Evolutionary conservation across 2,797 vertebrate species (phyloP).

Genomic region (Gallinago solitaria): DNA sequence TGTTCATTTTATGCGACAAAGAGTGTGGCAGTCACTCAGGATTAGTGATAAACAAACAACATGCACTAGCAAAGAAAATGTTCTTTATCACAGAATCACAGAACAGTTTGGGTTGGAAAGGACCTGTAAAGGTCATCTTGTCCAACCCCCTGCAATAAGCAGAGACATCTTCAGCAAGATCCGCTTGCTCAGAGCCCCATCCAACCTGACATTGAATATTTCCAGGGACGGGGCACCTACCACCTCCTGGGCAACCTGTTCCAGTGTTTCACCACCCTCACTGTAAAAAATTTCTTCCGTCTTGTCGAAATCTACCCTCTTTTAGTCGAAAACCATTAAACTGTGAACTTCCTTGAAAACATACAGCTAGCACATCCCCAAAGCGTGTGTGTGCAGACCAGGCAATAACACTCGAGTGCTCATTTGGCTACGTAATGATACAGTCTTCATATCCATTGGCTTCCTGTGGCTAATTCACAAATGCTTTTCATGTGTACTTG

Average conservation of each 20-base stretch:
- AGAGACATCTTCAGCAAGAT: neutral
- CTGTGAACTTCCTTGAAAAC: neutral
- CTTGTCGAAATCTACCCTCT: neutral
- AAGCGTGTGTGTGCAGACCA: neutral
- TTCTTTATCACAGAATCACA: neutral
- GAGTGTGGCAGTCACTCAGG: neutral
- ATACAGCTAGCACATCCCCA: neutral
- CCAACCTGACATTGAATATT: neutral
- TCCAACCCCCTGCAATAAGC: neutral
- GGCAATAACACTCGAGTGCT: neutral
- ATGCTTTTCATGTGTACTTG: neutral
- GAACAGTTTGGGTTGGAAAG: neutral
- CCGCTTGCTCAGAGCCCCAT: neutral
- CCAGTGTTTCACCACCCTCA: neutral
- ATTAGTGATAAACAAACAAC: neutral
- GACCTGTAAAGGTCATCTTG: neutral
- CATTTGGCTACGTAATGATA: neutral
- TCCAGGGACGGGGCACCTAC: neutral
- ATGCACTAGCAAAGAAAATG: neutral
- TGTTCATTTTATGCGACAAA: neutral
- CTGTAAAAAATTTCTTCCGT: neutral
- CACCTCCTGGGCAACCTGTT: neutral
- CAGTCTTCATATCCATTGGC: neutral
- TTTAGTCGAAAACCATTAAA: neutral
- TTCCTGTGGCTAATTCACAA: neutral